Evolutionary conservation across 2,113 vertebrate species (phyloP).

Genomic region (Bubo bubo): DNA sequence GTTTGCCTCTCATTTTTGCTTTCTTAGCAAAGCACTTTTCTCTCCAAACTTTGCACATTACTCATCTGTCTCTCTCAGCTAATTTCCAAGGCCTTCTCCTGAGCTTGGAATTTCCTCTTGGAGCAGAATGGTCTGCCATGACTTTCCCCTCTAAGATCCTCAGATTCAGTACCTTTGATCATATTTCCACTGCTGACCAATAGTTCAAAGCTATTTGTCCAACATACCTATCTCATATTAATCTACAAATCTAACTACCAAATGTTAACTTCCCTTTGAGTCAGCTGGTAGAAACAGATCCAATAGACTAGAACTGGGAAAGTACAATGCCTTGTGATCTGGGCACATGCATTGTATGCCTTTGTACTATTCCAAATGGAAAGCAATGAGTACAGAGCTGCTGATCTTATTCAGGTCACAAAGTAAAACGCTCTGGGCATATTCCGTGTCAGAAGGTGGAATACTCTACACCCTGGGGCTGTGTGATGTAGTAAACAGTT

Average conservation of each 20-base stretch:
- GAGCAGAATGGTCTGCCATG: background rate
- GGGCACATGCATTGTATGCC: background rate
- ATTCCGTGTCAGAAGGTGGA: background rate
- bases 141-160: background rate
- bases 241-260: background rate
- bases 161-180: background rate
- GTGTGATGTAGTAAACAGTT: background rate
- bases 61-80: background rate
- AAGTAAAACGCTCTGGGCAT: rapidly evolving
- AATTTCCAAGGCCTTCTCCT: background rate
- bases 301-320: background rate
- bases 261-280: background rate
- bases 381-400: background rate
- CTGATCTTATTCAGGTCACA: background rate
- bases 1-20: background rate
- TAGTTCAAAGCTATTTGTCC: background rate
- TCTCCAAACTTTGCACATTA: background rate
- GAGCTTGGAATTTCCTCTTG: background rate
- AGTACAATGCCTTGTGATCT: background rate
- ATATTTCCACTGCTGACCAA: background rate
- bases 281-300: background rate
- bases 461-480: background rate
- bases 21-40: background rate
- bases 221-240: background rate
- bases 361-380: background rate